These are phyloP conservation scores for Vipera latastei DNA, from an alignment of 2,797 vertebrate genomes.

Conservation along the genomic window DNA sequence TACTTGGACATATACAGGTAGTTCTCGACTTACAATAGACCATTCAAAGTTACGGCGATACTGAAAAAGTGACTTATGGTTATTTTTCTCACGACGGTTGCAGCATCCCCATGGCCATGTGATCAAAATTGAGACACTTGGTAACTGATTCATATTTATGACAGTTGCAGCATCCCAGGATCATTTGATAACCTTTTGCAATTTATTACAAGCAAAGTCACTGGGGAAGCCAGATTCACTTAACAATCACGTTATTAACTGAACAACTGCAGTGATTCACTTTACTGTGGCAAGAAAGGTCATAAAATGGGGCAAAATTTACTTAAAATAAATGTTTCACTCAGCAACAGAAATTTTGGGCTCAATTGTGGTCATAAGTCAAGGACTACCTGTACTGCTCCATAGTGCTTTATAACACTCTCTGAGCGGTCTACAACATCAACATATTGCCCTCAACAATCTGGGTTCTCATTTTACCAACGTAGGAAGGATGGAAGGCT, in stretches of 20 bases:
- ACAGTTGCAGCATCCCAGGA: neutral
- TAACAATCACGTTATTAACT: neutral
- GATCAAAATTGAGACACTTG: neutral
- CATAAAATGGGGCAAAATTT: neutral
- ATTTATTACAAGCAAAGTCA: neutral
- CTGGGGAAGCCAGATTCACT: neutral
- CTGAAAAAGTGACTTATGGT: no score
- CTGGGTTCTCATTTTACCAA: neutral
- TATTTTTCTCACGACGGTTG: no score
- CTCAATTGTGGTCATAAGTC: neutral
- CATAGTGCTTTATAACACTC: no score
- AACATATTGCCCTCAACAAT: no score
- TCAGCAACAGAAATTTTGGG: neutral
- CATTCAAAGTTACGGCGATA: no score
- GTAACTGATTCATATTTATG: neutral
- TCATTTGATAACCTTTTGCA: neutral
- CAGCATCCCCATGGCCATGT: neutral
- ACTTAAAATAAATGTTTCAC: neutral
- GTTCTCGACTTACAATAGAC: neutral
- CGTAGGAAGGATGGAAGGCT: neutral
- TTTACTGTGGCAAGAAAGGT: neutral
- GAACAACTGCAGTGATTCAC: neutral
- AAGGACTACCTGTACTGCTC: no score
- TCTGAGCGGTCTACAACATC: no score
- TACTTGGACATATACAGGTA: neutral